Conservation (phyloP, 2,113 vertebrate genomes). For the Capreolus pygargus region DNA sequence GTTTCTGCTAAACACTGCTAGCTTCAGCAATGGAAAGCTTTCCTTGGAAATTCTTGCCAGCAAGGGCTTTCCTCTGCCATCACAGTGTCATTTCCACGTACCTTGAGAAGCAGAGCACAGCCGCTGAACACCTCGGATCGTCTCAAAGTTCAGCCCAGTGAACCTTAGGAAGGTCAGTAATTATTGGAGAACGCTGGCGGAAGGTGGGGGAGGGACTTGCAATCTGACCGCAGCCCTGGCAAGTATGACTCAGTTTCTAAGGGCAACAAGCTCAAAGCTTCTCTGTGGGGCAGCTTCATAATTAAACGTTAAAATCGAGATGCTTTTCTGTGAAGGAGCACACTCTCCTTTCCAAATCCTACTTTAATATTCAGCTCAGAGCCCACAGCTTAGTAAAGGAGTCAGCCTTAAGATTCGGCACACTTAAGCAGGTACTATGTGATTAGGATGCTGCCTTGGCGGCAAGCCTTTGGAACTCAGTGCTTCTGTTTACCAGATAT, state of each 20-base stretch:
- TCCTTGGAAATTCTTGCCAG: constrained; percentile 48
- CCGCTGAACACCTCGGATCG: constrained; percentile 46
- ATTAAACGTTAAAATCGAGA: constrained; percentile 76
- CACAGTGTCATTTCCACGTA: constrained; percentile 68
- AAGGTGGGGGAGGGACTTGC: constrained; percentile 51
- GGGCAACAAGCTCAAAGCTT: constrained; percentile 83
- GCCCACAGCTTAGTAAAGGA: constrained; percentile 64
- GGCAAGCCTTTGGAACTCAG: constrained; percentile 63
- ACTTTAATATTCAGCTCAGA: constrained; percentile 73
- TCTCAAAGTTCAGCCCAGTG: constrained; percentile 83
- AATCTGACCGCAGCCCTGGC: constrained; percentile 75
- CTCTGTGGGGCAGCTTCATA: constrained; percentile 73
- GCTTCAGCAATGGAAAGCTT: constrained; percentile 51
- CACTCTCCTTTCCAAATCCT: constrained; percentile 70
- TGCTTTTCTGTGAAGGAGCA: constrained; percentile 42
- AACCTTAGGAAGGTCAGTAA: constrained; percentile 83
- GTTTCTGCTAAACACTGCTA: constrained; percentile 34
- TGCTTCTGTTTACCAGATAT: constrained; percentile 53
- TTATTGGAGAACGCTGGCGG: constrained; percentile 51
- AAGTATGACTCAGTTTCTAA: constrained; percentile 84
- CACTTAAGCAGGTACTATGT: constrained; percentile 52
- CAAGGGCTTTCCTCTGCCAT: not conserved
- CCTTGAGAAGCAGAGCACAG: constrained; percentile 74
- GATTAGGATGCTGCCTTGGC: constrained; percentile 74
- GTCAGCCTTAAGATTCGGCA: constrained; percentile 61